Evolutionary conservation across 2,888 invertebrate species (phyloP).

Genomic region (Dolomedes plantarius): DNA sequence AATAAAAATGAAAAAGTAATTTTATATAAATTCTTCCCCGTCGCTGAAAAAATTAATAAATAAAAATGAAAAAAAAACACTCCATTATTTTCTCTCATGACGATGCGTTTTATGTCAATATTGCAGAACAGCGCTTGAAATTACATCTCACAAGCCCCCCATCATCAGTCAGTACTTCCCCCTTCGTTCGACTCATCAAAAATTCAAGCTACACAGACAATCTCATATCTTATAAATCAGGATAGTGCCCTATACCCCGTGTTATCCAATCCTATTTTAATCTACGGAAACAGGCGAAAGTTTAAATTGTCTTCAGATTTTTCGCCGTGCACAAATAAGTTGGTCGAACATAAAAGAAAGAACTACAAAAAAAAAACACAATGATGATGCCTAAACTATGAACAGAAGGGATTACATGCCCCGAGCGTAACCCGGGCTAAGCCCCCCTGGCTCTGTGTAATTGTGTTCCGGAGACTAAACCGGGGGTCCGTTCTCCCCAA

Average conservation of each 20-base stretch:
- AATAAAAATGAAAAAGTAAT: background rate
- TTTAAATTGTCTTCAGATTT: constrained; percentile 52
- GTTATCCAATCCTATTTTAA: constrained; percentile 62
- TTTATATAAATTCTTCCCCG: background rate
- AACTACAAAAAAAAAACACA: constrained; percentile 11
- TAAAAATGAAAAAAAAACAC: background rate
- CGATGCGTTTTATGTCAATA: background rate
- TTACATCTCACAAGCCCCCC: background rate
- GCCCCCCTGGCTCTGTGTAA: constrained; percentile 31
- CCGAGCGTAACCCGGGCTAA: constrained; percentile 38
- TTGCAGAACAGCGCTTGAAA: background rate
- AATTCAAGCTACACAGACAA: constrained; percentile 41
- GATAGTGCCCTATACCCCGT: constrained; percentile 18
- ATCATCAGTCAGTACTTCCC: constrained; percentile 34
- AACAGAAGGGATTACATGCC: constrained; percentile 61
- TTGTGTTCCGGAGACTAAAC: constrained; percentile 40
- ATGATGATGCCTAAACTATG: constrained; percentile 33
- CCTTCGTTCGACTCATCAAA: constrained; percentile 37
- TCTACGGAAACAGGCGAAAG: constrained; percentile 35
- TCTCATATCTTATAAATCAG: constrained; percentile 52
- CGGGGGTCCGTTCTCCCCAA: constrained; percentile 2
- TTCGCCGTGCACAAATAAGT: constrained; percentile 43
- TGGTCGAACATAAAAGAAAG: constrained; percentile 31
- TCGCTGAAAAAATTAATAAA: background rate
- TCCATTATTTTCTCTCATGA: background rate